phyloP scores from a whole-genome alignment of 1,140 invertebrate species.

The Lepidurus couesii region DNA sequence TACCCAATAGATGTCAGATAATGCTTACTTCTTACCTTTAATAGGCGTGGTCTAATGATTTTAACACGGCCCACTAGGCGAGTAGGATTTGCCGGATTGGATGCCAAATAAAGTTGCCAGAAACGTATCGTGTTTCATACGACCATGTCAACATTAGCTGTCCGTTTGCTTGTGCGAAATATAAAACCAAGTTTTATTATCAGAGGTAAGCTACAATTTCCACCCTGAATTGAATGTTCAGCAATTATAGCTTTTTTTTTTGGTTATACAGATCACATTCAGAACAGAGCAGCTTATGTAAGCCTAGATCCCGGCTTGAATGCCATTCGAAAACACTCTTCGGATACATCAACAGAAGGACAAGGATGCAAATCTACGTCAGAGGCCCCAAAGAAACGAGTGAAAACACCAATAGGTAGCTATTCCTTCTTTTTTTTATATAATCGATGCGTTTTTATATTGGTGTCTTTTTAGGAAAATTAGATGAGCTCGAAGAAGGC shows the following conservation, averaged over 20 bases:
- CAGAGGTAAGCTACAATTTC: background rate
- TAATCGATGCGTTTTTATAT: background rate
- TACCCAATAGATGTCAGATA: background rate
- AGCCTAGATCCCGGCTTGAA: background rate
- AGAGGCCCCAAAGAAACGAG: background rate
- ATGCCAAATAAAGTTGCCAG: too few species aligned
- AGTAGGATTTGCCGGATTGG: too few species aligned
- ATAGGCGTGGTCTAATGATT: background rate
- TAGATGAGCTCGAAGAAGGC: slow-evolving; percentile 60
- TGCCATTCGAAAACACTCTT: background rate
- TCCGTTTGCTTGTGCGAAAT: too few species aligned
- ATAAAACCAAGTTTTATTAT: too few species aligned
- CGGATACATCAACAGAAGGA: background rate
- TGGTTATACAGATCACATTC: background rate
- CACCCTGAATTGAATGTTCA: background rate
- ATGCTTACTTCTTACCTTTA: background rate
- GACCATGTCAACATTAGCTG: too few species aligned
- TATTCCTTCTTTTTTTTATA: background rate
- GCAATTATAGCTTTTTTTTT: background rate
- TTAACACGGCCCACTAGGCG: too few species aligned
- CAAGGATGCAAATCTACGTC: background rate
- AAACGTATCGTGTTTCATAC: too few species aligned
- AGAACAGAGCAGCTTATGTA: background rate
- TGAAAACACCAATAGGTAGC: background rate
- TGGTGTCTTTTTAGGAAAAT: slow-evolving; percentile 49